These are phyloP conservation scores for Ceratotherium simum DNA, from an alignment of 2,113 vertebrate genomes.

Conservation along the genomic window DNA sequence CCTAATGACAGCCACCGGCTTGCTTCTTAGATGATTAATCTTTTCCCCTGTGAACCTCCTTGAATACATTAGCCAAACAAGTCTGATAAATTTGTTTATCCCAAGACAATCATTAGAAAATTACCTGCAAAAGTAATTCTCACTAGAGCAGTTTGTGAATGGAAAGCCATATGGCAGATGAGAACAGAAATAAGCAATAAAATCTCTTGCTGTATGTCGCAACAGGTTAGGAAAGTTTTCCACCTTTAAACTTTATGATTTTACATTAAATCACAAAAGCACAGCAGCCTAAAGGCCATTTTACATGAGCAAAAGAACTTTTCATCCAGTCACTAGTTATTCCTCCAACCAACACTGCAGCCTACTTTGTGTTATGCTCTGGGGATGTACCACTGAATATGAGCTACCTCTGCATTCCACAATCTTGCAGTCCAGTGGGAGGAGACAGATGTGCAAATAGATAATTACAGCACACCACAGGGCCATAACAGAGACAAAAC, in stretches of 20 bases:
- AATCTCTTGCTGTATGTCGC: slow-evolving; percentile 81
- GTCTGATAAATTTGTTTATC: slow-evolving; percentile 93
- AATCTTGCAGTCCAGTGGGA: not conserved
- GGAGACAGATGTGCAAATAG: not conserved
- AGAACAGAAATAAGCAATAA: slow-evolving; percentile 85
- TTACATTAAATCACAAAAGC: slow-evolving; percentile 55
- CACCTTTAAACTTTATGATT: slow-evolving; percentile 71
- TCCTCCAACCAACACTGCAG: not conserved
- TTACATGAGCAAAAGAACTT: slow-evolving; percentile 11
- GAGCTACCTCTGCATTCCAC: not conserved
- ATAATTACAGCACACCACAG: not conserved
- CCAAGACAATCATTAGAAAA: slow-evolving; percentile 94
- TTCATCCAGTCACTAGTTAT: not conserved
- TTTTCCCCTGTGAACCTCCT: slow-evolving; percentile 91
- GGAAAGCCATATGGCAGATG: slow-evolving; percentile 89
- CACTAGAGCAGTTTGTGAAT: slow-evolving; percentile 88
- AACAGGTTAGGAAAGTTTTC: slow-evolving; percentile 73
- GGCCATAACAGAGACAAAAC: not conserved
- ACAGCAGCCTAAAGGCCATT: not conserved
- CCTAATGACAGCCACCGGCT: slow-evolving; percentile 89
- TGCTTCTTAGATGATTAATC: slow-evolving; percentile 93
- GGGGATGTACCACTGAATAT: not conserved
- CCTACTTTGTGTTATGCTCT: slow-evolving; percentile 5
- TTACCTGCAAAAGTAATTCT: slow-evolving; percentile 93
- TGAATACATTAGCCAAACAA: slow-evolving; percentile 93